Base-by-base conservation (phyloP, 2,888 invertebrate genomes). In the Peribatodes rhomboidaria region DNA sequence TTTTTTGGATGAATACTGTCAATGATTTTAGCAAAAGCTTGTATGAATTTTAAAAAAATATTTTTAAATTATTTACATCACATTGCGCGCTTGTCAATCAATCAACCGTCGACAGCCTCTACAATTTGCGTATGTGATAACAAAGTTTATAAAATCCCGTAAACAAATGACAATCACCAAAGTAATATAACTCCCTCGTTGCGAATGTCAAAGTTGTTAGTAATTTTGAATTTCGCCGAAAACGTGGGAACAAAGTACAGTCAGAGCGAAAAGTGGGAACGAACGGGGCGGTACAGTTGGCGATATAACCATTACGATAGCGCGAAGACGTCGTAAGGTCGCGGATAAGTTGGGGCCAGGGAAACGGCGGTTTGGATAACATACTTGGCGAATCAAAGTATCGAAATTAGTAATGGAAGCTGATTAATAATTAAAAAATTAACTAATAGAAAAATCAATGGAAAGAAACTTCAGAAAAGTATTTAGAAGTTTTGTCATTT, bases 221-320 rank as follows among this genome's bases (percentile, higher is more conserved):
- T 68, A 69, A 74, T 73, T 74, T 67, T 13, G 59, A 68, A 72
- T 70, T 83, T 76, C 63, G 67, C 65, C 70, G 70, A 75, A 76
- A 79, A 73, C 74, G 73, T 71, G 71, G 60, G 65, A 61, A 68
- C 69, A 77, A 80, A 78, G 81, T 77, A 81, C 80, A 77, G 67
- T 68, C 68, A 70, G 59, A 73, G 76, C 76, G 73, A 68, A 72
- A 70, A 70, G 69, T 70, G 50, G 65, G 68, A 69, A 68, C 69
- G 61, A 67, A 59, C 68, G 62, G 72, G 72, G 74, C 77, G 76
- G 75, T 76, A 77, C 73, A 75, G 76, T 80, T 77, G 70, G 78
- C 83, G 86, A 87, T 88, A 86, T 85, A 85, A 82, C 84, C 83
- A 82, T 87, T 85, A 85, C 79, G 87, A 88, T 86, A 88, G 82